phyloP scores from a whole-genome alignment of 2,797 vertebrate genomes.

The Decapterus maruadsi region DNA sequence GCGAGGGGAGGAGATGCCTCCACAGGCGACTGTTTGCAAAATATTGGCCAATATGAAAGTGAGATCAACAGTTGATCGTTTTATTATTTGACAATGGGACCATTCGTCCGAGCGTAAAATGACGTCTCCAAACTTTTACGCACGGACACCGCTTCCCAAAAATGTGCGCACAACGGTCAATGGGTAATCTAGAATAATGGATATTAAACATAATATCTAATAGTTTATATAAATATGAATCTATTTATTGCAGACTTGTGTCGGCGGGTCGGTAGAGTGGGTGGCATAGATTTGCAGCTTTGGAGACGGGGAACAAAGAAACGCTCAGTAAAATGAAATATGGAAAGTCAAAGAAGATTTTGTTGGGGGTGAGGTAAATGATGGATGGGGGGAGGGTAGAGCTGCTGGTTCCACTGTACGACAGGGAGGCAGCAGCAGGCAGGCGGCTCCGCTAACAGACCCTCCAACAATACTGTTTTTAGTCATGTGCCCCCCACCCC shows the following conservation, averaged over 20 bases:
- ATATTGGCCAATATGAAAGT: slow-evolving; percentile 76
- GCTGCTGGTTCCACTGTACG: slow-evolving; percentile 78
- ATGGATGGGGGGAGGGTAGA: slow-evolving; percentile 69
- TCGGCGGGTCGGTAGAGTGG: neutral
- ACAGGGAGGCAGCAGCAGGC: slow-evolving; percentile 88
- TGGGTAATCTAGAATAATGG: neutral
- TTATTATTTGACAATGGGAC: slow-evolving; percentile 33
- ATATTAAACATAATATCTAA: neutral
- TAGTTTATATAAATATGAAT: neutral
- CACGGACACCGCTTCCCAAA: slow-evolving; percentile 28
- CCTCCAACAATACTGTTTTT: slow-evolving; percentile 85
- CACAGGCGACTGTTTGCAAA: slow-evolving; percentile 83
- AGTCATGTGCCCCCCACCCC: slow-evolving; percentile 69
- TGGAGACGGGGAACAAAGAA: slow-evolving; percentile 6
- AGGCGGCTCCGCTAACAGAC: slow-evolving; percentile 82
- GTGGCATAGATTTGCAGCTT: neutral
- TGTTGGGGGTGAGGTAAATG: slow-evolving; percentile 64
- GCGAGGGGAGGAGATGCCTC: slow-evolving; percentile 84
- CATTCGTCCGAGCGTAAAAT: slow-evolving; percentile 49
- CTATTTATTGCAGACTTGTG: neutral
- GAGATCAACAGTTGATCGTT: slow-evolving; percentile 69
- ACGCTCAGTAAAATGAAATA: slow-evolving; percentile 43
- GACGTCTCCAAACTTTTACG: slow-evolving; percentile 70
- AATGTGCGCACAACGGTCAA: neutral
- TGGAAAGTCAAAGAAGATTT: slow-evolving; percentile 52